A percentile compares a stretch with the other conserved stretches of the same genome.
Conservation (phyloP, 2,797 vertebrate species). For the Lagocephalus sceleratus region DNA sequence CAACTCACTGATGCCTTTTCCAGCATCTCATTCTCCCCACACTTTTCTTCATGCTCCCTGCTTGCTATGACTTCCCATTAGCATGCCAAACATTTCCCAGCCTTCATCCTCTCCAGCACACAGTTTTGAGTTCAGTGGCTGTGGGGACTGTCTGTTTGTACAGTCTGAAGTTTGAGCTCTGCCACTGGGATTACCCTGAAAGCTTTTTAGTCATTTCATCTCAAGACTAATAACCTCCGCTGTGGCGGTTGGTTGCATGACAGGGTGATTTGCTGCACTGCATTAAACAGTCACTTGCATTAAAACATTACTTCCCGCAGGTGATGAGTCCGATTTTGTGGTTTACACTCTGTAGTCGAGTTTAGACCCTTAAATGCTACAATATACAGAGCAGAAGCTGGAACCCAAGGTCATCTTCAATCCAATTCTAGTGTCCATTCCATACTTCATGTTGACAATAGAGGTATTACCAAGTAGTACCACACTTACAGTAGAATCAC, state of each 20-base stretch:
- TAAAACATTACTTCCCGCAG: constrained; percentile 6
- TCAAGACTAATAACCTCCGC: constrained; percentile 11
- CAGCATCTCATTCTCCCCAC: neutral
- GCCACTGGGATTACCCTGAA: constrained; percentile 23
- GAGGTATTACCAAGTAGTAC: too few species aligned
- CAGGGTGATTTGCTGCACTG: constrained; percentile 4
- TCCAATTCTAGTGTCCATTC: too few species aligned
- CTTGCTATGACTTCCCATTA: constrained; percentile 13
- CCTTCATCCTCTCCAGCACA: constrained; percentile 17
- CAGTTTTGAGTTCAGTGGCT: constrained; percentile 19
- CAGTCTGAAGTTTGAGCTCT: constrained; percentile 25
- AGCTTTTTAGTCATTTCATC: constrained; percentile 31
- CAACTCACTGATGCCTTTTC: neutral
- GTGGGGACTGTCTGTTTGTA: constrained; percentile 14
- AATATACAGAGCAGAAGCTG: too few species aligned
- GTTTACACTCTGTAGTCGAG: too few species aligned
- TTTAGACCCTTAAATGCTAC: too few species aligned
- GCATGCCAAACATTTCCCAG: constrained; percentile 30
- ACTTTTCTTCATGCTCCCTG: constrained; percentile 16
- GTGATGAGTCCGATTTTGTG: constrained; percentile 5
- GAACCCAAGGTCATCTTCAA: too few species aligned
- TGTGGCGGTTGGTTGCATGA: neutral
- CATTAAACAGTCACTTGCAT: constrained; percentile 7
- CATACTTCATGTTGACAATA: too few species aligned
- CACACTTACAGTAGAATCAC: too few species aligned